Percentiles rank a stretch among this genome's conserved stretches.
Conservation (phyloP, 1,140 invertebrate genomes). For the Nomia melanderi region DNA sequence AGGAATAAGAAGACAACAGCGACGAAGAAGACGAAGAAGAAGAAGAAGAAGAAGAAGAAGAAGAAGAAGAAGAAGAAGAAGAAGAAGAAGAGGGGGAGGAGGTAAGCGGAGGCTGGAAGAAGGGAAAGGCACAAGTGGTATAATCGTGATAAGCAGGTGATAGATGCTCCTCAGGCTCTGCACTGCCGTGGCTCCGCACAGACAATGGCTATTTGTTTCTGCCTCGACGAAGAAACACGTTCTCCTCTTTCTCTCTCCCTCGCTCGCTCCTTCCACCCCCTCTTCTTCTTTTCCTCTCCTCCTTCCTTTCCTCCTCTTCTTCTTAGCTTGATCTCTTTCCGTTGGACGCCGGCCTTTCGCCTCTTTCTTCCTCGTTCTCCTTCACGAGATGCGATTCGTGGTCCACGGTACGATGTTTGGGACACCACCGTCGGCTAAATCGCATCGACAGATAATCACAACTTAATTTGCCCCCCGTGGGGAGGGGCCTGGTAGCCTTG, state of each 20-base stretch:
- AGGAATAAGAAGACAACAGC: slow-evolving; percentile 18
- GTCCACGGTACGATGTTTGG: slow-evolving; percentile 27
- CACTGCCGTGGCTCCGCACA: slow-evolving; percentile 73
- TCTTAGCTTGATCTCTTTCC: not conserved
- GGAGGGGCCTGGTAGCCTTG: slow-evolving; percentile 57
- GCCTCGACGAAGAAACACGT: slow-evolving; percentile 66
- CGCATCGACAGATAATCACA: slow-evolving; percentile 81
- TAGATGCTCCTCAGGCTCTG: slow-evolving; percentile 78
- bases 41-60: slow-evolving; percentile 15
- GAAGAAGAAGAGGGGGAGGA: slow-evolving; percentile 10
- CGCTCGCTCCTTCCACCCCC: slow-evolving; percentile 65
- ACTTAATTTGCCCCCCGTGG: slow-evolving; percentile 80
- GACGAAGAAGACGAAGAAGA: slow-evolving; percentile 15
- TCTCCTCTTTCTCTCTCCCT: slow-evolving; percentile 61
- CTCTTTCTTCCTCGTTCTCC: no score
- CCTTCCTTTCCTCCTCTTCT: not conserved
- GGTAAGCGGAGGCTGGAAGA: slow-evolving; percentile 54
- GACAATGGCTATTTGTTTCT: slow-evolving; percentile 82
- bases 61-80: slow-evolving; percentile 16
- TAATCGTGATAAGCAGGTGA: slow-evolving; percentile 82
- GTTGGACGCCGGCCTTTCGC: not conserved
- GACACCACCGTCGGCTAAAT: slow-evolving; percentile 73
- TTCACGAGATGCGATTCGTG: slow-evolving; percentile 17
- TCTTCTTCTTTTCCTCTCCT: not conserved
- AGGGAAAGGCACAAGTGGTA: slow-evolving; percentile 76